These are phyloP conservation scores for Allygus modestus DNA, from an alignment of 2,888 invertebrate genomes.

Conservation along the genomic window DNA sequence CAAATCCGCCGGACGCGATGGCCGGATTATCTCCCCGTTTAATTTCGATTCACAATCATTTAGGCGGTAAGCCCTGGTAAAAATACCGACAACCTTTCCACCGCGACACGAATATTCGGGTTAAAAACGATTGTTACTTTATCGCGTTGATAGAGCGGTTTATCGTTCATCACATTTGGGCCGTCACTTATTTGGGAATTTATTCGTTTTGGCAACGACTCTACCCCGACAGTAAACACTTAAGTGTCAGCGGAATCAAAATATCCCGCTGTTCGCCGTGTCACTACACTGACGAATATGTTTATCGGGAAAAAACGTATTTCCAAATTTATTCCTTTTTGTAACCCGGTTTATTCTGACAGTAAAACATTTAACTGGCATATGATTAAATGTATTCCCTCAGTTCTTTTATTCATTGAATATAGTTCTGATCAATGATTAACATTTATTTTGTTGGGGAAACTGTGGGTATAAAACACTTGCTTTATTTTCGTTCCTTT, in stretches of 20 bases:
- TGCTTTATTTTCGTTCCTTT: too few relatives aligned
- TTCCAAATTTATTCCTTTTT: slow-evolving; percentile 17
- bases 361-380: slow-evolving; percentile 14
- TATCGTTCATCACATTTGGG: slow-evolving; percentile 21
- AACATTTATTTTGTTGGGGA: too few relatives aligned
- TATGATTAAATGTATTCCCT: neutral
- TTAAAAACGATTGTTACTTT: slow-evolving; percentile 38
- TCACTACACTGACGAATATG: slow-evolving; percentile 41
- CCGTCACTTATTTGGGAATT: slow-evolving; percentile 18
- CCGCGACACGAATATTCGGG: slow-evolving; percentile 52
- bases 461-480: too few relatives aligned
- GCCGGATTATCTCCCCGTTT: slow-evolving; percentile 43
- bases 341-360: neutral
- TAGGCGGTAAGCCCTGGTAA: slow-evolving; percentile 52
- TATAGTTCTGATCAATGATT: too few relatives aligned
- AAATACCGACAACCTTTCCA: slow-evolving; percentile 23
- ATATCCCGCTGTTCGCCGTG: slow-evolving; percentile 1
- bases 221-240: slow-evolving; percentile 11
- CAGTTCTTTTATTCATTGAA: too few relatives aligned
- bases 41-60: slow-evolving; percentile 51
- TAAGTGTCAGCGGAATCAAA: neutral
- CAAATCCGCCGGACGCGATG: neutral
- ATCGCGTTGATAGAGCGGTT: slow-evolving; percentile 41
- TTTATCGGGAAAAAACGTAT: neutral
- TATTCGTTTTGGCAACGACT: slow-evolving; percentile 18